Percentiles rank a stretch among this genome's conserved stretches.
These are phyloP conservation scores for Pangasius larnaudii DNA, from an alignment of 2,797 vertebrate species.

Conservation along the genomic window DNA sequence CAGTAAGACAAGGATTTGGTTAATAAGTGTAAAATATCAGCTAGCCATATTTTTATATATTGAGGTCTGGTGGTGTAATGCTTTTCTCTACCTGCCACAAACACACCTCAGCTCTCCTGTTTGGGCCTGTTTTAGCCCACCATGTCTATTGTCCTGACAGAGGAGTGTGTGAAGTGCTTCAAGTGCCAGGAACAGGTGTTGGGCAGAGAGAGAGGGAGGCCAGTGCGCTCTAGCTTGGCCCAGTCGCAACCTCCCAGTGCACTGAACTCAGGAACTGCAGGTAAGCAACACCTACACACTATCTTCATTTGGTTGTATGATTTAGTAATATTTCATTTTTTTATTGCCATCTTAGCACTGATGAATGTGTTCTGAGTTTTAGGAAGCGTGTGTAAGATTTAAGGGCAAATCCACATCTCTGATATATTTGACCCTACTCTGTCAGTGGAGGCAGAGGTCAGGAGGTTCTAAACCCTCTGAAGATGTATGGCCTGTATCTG, in stretches of 20 bases:
- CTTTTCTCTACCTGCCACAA: slow-evolving; percentile 71
- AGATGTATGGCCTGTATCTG: slow-evolving; percentile 80
- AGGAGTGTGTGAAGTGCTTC: slow-evolving; percentile 61
- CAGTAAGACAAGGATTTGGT: not conserved
- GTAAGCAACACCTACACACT: slow-evolving; percentile 61
- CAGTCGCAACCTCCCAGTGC: slow-evolving; percentile 57
- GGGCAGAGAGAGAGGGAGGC: slow-evolving; percentile 47
- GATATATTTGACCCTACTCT: slow-evolving; percentile 47
- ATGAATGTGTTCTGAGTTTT: not conserved
- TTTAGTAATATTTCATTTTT: not conserved
- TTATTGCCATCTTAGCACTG: not conserved
- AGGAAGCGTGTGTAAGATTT: not conserved
- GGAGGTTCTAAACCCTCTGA: slow-evolving; percentile 56
- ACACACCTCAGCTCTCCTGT: slow-evolving; percentile 68
- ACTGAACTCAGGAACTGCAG: slow-evolving; percentile 63
- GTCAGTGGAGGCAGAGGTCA: slow-evolving; percentile 52
- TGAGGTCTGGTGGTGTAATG: not conserved
- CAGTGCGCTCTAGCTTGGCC: slow-evolving; percentile 37
- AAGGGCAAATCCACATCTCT: not conserved
- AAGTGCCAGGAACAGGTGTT: slow-evolving; percentile 75
- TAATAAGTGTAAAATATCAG: slow-evolving; percentile 4
- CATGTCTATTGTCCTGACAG: slow-evolving; percentile 72
- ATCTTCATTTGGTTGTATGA: slow-evolving; percentile 2
- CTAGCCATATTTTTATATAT: slow-evolving; percentile 4
- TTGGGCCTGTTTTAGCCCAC: slow-evolving; percentile 54